Percentiles rank a stretch among this genome's conserved stretches.
phyloP scores from a whole-genome alignment of 1,140 invertebrate genomes.

The Neelides sp. region DNA sequence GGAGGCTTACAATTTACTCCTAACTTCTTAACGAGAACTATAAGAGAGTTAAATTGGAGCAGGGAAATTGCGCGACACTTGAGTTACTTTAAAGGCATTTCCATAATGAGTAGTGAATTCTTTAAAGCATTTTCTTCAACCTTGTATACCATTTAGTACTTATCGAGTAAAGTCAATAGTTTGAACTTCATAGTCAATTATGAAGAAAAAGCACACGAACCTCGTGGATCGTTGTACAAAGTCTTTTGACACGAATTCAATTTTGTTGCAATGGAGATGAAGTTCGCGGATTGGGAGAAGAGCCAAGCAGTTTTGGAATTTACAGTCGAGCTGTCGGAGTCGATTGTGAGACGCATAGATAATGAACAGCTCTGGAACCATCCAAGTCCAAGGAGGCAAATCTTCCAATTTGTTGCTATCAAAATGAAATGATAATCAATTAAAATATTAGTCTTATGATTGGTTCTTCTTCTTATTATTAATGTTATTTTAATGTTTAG shows the following conservation, averaged over 20 bases:
- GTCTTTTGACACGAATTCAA: conserved; percentile 30
- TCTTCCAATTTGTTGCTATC: conserved; percentile 54
- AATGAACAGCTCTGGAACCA: conserved; percentile 55
- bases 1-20: no score
- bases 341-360: conserved; percentile 63
- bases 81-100: no score
- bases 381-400: conserved; percentile 61
- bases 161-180: background rate
- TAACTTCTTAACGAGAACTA: no score
- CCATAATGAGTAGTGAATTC: no score
- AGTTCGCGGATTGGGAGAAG: conserved; percentile 27
- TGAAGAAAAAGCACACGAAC: conserved; percentile 10
- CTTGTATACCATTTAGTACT: no score
- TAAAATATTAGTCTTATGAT: background rate
- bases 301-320: conserved; percentile 27
- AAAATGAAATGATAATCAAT: conserved; percentile 15
- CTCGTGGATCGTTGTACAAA: conserved; percentile 30
- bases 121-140: no score
- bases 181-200: background rate
- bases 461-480: no score
- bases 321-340: conserved; percentile 38
- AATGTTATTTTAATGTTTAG: no score
- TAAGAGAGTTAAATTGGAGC: no score
- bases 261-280: conserved; percentile 30
- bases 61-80: no score